These are phyloP conservation scores for Coryphaenoides rupestris DNA, from an alignment of 2,113 vertebrate species.

Conservation along the genomic window DNA sequence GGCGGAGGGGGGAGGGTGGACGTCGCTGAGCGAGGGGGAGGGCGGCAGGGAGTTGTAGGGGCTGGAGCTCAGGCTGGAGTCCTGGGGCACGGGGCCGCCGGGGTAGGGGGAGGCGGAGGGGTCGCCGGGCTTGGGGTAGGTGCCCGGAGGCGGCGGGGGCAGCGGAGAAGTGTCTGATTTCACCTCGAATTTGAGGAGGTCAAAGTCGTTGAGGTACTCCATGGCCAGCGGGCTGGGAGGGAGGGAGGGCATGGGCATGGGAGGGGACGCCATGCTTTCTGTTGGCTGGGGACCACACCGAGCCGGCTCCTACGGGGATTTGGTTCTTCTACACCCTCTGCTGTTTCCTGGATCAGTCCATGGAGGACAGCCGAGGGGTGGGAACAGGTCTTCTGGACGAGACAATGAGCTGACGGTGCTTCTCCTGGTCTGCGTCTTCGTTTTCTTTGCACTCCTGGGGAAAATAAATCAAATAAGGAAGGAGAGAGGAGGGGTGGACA, in stretches of 20 bases:
- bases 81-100: conserved; percentile 79
- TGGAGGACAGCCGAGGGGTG: conserved; percentile 43
- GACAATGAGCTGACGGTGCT: conserved; percentile 12
- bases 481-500: background rate
- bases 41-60: conserved; percentile 96
- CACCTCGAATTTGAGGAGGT: conserved; percentile 97
- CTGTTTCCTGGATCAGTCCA: conserved; percentile 44
- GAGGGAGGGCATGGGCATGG: conserved; percentile 74
- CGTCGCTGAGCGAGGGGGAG: conserved; percentile 92
- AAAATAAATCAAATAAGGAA: conserved; percentile 7
- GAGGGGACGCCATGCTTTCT: conserved; percentile 67
- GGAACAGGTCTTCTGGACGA: conserved; percentile 10
- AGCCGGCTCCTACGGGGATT: conserved; percentile 27
- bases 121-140: conserved; percentile 68
- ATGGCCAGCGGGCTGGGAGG: conserved; percentile 96
- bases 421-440: conserved; percentile 24
- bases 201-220: conserved; percentile 99
- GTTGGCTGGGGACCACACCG: conserved; percentile 18
- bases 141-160: conserved; percentile 76
- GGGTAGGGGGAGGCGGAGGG: conserved; percentile 75
- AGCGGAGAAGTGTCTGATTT: conserved; percentile 87
- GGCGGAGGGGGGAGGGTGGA: conserved; percentile 74
- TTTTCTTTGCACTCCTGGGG: conserved; percentile 40
- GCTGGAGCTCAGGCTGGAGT: conserved; percentile 93
- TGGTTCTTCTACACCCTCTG: conserved; percentile 46